Conservation (phyloP, 1,140 invertebrate genomes). For the Pachyrhynchus sulphureomaculatus region DNA sequence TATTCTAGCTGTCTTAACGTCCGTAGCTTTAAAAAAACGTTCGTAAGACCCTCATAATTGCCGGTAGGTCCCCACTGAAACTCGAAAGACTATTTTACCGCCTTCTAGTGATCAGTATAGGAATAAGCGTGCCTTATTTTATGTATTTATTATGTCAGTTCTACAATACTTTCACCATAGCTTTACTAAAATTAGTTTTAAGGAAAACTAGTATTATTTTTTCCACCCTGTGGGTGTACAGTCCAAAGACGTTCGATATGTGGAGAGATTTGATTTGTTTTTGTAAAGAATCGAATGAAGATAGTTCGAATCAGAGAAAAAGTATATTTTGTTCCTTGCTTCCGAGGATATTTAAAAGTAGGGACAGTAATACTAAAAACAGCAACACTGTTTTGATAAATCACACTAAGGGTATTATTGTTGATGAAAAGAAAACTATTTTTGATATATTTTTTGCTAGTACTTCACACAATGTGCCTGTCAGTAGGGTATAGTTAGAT, state of each 20-base stretch:
- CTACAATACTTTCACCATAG: conserved; percentile 38
- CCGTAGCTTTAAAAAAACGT: conserved; percentile 56
- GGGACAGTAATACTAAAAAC: conserved; percentile 4
- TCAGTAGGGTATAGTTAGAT: conserved; percentile 35
- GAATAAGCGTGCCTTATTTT: conserved; percentile 41
- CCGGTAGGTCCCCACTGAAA: conserved; percentile 67
- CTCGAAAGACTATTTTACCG: conserved; percentile 78
- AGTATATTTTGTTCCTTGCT: conserved; percentile 25
- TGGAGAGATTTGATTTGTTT: conserved; percentile 42
- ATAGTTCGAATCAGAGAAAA: conserved; percentile 14
- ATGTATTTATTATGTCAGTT: conserved; percentile 41
- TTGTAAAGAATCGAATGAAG: conserved; percentile 16
- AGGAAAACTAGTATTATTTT: conserved; percentile 42
- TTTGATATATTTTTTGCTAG: conserved; percentile 32
- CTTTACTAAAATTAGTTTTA: conserved; percentile 37
- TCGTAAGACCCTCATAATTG: conserved; percentile 49
- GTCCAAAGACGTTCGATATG: conserved; percentile 44
- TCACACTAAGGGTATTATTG: conserved; percentile 20
- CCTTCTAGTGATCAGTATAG: conserved; percentile 55
- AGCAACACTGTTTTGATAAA: conserved; percentile 9
- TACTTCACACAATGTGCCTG: conserved; percentile 39
- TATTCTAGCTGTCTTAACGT: conserved; percentile 54
- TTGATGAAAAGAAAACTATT: conserved; percentile 31
- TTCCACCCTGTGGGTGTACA: conserved; percentile 43
- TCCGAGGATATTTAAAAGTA: conserved; percentile 30